Base-by-base conservation (phyloP, 2,797 vertebrate species). In the Mus spretus region DNA sequence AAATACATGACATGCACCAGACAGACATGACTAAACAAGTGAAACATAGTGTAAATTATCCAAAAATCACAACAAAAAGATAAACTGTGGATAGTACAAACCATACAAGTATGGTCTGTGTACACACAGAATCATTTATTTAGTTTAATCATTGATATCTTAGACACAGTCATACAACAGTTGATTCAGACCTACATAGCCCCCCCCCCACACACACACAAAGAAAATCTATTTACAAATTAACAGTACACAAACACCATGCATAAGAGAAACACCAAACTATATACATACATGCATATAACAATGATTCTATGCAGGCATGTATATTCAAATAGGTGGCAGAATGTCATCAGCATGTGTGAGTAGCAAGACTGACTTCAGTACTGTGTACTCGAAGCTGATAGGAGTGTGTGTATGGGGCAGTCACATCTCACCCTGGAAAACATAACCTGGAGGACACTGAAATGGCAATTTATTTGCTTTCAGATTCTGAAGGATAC, bases 391-490 rank as follows among this genome's bases (percentile, higher is more conserved):
- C 98, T 99, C 99, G 99, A 99, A 99, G 98, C 50, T 98, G 99
- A 99, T 99, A 99, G 99, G 99, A 99, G 98, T 98, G 97, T 98
- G 99, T 99, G 98, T 98, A 98, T 97, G 96, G 91, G 94, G 81
- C 98, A 97, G 97, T 99, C 99, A 99, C 99, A 99, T 99, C 99
- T 98, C 98, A 99, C 97, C 98, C 98, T 96, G 96, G 96, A 97
- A 98, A 98, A 98, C 97, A 98, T 90, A 96, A 97, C 98, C 98
- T 98, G 98, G 97, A 97, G 91, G 98, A 98, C 97, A 99, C 59
- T 95, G 97, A 98, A 98, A 98, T 96, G 97, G 97, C 98, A 98
- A 96, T 96, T 97, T 94, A 97, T 98, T 98, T 97, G 97, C 96
- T 98, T 98, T 98, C 97, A 98, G 97, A 98, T 95, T 98, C 92